Percentiles rank a stretch among this genome's conserved stretches.
These are phyloP conservation scores for Alcedo atthis DNA, from an alignment of 2,797 vertebrate species.

Conservation along the genomic window DNA sequence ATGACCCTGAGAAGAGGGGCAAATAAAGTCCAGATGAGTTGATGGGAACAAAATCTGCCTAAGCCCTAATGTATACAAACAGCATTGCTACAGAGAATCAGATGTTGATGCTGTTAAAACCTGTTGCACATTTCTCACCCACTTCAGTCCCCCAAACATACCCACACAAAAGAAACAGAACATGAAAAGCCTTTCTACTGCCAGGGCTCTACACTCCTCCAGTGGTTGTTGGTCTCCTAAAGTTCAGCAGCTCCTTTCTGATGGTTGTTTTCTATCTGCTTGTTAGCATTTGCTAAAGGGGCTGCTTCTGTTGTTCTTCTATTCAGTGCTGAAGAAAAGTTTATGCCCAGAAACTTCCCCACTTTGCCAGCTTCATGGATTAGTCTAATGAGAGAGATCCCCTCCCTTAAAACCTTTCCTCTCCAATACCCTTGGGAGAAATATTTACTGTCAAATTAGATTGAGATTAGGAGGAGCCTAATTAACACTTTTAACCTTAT, in stretches of 20 bases:
- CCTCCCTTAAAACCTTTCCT: neutral
- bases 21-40: neutral
- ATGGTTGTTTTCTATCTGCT: neutral
- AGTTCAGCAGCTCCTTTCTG: neutral
- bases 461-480: neutral
- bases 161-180: neutral
- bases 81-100: neutral
- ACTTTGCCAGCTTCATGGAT: neutral
- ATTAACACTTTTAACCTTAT: neutral
- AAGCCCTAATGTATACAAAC: neutral
- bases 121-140: neutral
- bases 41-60: neutral
- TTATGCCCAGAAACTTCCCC: neutral
- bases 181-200: neutral
- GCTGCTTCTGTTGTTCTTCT: neutral
- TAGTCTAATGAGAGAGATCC: neutral
- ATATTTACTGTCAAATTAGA: neutral
- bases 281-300: neutral
- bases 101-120: neutral
- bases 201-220: accelerated
- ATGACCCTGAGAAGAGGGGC: neutral
- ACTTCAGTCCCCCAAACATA: neutral
- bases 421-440: neutral
- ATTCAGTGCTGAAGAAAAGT: neutral
- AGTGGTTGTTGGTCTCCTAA: neutral